phyloP scores from a whole-genome alignment of 2,797 vertebrate species.

The Cynodonichthys magdalenae region DNA sequence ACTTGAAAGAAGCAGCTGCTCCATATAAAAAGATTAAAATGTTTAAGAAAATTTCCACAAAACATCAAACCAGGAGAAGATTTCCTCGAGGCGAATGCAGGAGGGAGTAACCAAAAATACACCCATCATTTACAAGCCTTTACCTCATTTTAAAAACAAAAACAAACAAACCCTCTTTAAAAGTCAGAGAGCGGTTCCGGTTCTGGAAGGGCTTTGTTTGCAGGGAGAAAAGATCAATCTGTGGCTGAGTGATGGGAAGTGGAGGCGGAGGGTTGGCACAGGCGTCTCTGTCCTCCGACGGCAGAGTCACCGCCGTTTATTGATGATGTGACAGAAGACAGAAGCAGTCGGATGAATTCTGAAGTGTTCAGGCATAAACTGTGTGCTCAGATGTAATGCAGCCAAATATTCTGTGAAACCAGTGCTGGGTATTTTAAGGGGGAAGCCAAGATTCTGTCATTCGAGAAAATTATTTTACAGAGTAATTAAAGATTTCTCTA shows the following conservation, averaged over 20 bases:
- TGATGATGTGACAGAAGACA: not conserved
- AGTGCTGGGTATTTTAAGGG: no score
- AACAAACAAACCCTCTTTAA: not conserved
- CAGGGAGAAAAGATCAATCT: slow-evolving; percentile 2
- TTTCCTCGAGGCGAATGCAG: not conserved
- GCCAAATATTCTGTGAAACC: not conserved
- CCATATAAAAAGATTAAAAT: not conserved
- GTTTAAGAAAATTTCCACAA: not conserved
- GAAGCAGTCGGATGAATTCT: not conserved
- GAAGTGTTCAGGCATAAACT: not conserved
- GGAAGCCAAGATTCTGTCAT: no score
- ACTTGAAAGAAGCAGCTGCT: no score
- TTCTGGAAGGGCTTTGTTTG: slow-evolving; percentile 1
- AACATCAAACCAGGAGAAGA: not conserved
- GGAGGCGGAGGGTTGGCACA: not conserved
- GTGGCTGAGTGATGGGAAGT: not conserved
- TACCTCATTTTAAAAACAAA: not conserved
- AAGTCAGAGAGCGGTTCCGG: not conserved
- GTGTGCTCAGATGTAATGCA: not conserved
- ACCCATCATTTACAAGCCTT: not conserved
- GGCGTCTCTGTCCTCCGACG: not conserved
- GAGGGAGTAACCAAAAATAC: not conserved
- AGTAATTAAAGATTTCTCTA: no score
- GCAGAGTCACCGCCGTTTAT: not conserved
- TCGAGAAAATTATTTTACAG: no score